Evolutionary conservation across 2,797 vertebrate genomes (phyloP).

Genomic region (Schizothorax lantsangensis): DNA sequence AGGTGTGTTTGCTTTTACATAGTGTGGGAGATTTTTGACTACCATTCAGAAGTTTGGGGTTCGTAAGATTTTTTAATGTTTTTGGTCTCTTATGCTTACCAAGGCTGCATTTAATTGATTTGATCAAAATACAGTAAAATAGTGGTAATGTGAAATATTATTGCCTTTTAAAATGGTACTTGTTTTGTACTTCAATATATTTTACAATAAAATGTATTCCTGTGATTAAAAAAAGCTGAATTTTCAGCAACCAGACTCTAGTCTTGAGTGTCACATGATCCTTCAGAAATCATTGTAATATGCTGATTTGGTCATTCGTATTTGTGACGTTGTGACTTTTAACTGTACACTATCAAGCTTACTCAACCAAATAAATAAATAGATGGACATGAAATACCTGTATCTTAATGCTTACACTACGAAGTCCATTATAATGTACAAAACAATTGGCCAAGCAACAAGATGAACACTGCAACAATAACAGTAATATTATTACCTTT

Average conservation of each 20-base stretch:
- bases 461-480: background rate
- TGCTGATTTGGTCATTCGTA: background rate
- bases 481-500: background rate
- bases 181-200: background rate
- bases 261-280: background rate
- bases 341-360: background rate
- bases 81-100: background rate
- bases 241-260: background rate
- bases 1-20: background rate
- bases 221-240: background rate
- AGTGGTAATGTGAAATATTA: background rate
- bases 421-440: background rate
- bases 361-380: background rate
- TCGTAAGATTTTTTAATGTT: background rate
- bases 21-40: background rate
- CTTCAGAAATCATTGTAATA: background rate
- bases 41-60: background rate
- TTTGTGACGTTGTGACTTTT: background rate
- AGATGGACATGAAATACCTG: background rate
- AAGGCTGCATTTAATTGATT: background rate
- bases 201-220: background rate
- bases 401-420: background rate
- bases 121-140: background rate
- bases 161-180: background rate
- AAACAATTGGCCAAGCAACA: background rate